These are phyloP conservation scores for Loris lydekkerianus DNA, from an alignment of 2,797 vertebrate genomes.

Conservation along the genomic window DNA sequence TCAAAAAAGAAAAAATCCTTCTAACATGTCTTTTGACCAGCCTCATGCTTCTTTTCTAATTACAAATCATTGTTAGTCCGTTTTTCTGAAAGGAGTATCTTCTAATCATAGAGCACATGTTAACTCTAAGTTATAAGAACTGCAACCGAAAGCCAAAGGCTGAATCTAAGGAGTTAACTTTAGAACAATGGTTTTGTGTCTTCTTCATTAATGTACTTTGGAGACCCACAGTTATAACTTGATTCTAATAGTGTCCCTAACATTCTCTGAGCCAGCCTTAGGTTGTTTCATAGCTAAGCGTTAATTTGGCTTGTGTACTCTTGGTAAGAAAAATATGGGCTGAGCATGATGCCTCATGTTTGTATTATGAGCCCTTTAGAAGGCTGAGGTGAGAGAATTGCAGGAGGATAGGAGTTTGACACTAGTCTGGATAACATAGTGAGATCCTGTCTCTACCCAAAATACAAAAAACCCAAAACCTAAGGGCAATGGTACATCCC, in stretches of 20 bases:
- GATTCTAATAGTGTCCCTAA: neutral
- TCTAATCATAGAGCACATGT: neutral
- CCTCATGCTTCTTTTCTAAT: constrained; percentile 17
- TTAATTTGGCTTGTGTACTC: constrained; percentile 4
- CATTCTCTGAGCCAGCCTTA: constrained; percentile 1
- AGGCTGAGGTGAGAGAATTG: neutral
- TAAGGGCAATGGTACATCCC: too few species aligned
- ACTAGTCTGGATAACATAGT: neutral
- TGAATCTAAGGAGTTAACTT: constrained; percentile 20
- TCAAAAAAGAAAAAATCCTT: neutral
- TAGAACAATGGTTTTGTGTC: neutral
- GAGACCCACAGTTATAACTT: neutral
- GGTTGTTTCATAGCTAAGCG: neutral
- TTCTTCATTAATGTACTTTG: constrained; percentile 12
- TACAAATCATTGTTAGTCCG: neutral
- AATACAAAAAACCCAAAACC: neutral
- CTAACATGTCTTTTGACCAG: neutral
- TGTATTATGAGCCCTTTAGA: neutral
- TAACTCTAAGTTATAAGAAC: constrained; percentile 3
- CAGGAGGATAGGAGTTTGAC: neutral
- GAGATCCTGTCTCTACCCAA: neutral
- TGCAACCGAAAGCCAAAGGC: neutral
- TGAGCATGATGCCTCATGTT: neutral
- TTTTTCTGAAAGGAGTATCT: constrained; percentile 27
- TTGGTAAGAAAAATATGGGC: neutral